Conservation (phyloP, 2,797 vertebrate genomes). For the Pangasius mekongensis region DNA sequence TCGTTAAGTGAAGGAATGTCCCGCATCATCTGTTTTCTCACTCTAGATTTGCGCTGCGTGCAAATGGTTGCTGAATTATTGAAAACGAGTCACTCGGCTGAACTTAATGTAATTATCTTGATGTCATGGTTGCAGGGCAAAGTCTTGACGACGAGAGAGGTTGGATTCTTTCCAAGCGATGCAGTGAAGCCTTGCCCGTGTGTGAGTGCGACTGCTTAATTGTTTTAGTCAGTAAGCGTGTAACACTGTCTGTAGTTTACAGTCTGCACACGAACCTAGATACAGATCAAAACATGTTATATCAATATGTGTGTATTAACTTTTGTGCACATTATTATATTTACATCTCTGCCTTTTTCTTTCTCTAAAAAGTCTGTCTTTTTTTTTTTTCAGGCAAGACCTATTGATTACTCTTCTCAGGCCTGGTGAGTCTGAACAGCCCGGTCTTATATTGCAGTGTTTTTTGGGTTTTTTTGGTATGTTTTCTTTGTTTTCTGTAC, state of each 20-base stretch:
- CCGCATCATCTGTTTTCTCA: slow-evolving; percentile 58
- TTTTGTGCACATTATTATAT: neutral
- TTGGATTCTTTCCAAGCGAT: slow-evolving; percentile 96
- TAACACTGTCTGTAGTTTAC: neutral
- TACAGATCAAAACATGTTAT: neutral
- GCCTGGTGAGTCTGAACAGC: slow-evolving; percentile 82
- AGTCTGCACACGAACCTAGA: neutral
- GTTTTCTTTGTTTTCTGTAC: neutral
- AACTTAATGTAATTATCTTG: slow-evolving; percentile 68
- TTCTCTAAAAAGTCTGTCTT: neutral
- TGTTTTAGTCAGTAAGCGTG: neutral
- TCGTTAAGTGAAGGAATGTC: slow-evolving; percentile 35
- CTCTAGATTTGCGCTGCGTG: slow-evolving; percentile 63
- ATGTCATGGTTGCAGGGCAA: slow-evolving; percentile 82
- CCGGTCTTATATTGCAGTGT: too few species aligned
- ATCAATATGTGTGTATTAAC: neutral
- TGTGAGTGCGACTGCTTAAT: slow-evolving; percentile 79
- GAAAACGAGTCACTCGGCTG: slow-evolving; percentile 63
- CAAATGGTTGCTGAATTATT: slow-evolving; percentile 74
- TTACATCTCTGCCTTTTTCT: neutral
- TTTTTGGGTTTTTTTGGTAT: neutral
- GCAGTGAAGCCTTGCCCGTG: slow-evolving; percentile 93
- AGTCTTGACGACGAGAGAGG: slow-evolving; percentile 88
- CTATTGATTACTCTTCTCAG: slow-evolving; percentile 91
- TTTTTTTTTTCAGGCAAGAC: slow-evolving; percentile 84